Conservation (phyloP, 2,888 invertebrate genomes). For the Chrysina gloriosa region DNA sequence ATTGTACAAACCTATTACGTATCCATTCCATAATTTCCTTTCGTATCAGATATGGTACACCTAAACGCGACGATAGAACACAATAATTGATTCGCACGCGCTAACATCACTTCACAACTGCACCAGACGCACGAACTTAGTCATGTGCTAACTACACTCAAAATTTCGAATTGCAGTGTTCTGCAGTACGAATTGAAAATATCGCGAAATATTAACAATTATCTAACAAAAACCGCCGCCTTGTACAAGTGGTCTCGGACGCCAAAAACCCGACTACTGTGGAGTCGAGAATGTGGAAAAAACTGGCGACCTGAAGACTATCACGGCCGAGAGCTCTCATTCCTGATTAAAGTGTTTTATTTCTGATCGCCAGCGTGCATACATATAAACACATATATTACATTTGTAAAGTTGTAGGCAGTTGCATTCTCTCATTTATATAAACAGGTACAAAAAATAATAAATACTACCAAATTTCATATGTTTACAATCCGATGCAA, state of each 20-base stretch:
- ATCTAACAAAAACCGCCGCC: slow-evolving; percentile 28
- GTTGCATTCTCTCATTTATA: slow-evolving; percentile 37
- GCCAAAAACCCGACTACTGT: slow-evolving; percentile 44
- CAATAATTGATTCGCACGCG: slow-evolving; percentile 46
- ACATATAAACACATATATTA: slow-evolving; percentile 38
- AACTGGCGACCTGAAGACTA: slow-evolving; percentile 45
- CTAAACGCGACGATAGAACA: slow-evolving; percentile 24
- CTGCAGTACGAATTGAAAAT: slow-evolving; percentile 38
- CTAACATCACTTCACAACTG: slow-evolving; percentile 46
- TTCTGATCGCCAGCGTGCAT: slow-evolving; percentile 35
- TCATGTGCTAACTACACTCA: slow-evolving; percentile 40
- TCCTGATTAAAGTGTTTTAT: slow-evolving; percentile 38
- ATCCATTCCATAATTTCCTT: slow-evolving; percentile 29
- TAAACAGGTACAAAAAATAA: slow-evolving; percentile 39
- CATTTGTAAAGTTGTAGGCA: slow-evolving; percentile 36
- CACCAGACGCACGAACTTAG: slow-evolving; percentile 29
- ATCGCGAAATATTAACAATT: slow-evolving; percentile 35
- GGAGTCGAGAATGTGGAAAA: slow-evolving; percentile 40
- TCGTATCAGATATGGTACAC: slow-evolving; percentile 5
- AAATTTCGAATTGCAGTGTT: slow-evolving; percentile 41
- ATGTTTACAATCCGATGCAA: slow-evolving; percentile 34
- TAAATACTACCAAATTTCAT: slow-evolving; percentile 37
- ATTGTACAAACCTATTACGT: slow-evolving; percentile 27
- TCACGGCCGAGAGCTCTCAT: slow-evolving; percentile 35
- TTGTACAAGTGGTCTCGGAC: slow-evolving; percentile 42